Percentiles rank a stretch among this genome's conserved stretches.
Evolutionary conservation across 2,888 invertebrate genomes (phyloP).

Genomic region (Chrysolina oricalcia): DNA sequence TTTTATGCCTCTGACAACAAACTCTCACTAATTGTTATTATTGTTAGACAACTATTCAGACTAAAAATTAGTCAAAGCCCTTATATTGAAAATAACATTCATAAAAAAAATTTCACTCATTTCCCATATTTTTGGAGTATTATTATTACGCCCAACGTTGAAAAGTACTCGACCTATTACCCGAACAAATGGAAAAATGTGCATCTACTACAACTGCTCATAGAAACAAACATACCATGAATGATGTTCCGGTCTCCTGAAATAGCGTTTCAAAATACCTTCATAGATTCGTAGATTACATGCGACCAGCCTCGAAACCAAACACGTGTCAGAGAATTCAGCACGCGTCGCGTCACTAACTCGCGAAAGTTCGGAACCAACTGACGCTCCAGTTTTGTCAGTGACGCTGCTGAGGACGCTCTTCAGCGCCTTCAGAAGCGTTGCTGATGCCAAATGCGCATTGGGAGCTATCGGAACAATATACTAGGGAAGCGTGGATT

Average conservation of each 20-base stretch:
- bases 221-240: background rate
- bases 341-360: conserved; percentile 15
- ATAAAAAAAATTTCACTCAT: no score
- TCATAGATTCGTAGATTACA: background rate
- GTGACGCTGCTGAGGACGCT: conserved; percentile 39
- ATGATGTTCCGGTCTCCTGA: background rate
- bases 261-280: background rate
- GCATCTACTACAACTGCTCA: background rate
- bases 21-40: no score
- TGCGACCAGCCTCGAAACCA: background rate
- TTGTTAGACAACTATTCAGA: no score
- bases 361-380: conserved; percentile 15
- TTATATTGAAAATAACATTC: no score
- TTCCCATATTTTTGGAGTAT: no score
- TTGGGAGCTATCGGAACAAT: background rate
- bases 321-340: conserved; percentile 17
- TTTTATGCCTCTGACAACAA: no score
- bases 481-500: no score
- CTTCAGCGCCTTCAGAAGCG: conserved; percentile 29
- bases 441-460: conserved; percentile 30
- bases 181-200: background rate
- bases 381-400: conserved; percentile 24
- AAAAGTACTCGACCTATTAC: background rate
- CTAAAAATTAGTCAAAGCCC: no score
- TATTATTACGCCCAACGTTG: no score